phyloP scores from a whole-genome alignment of 2,113 vertebrate genomes.

The Sus scrofa region T2T-Sscrofa CM000817.6:44025501-44026000 shows the following conservation, averaged over 20 bases:
- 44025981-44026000: not conserved
- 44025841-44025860: not conserved
- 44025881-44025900: too few species aligned
- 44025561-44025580: rapidly evolving
- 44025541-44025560: not conserved
- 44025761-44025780: not conserved
- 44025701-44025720: too few species aligned
- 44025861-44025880: not conserved
- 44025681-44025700: not conserved
- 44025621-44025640: not conserved
- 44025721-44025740: not conserved
- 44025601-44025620: rapidly evolving
- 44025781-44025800: rapidly evolving
- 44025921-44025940: not conserved
- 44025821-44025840: rapidly evolving
- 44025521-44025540: not conserved
- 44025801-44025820: too few species aligned
- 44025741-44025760: not conserved
- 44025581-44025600: not conserved
- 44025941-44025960: not conserved
- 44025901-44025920: too few species aligned
- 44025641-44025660: rapidly evolving
- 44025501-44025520: not conserved
- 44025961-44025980: not conserved
- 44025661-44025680: not conserved